Conservation (phyloP, 2,113 vertebrate genomes). For the Lichenostomus cassidix region DNA sequence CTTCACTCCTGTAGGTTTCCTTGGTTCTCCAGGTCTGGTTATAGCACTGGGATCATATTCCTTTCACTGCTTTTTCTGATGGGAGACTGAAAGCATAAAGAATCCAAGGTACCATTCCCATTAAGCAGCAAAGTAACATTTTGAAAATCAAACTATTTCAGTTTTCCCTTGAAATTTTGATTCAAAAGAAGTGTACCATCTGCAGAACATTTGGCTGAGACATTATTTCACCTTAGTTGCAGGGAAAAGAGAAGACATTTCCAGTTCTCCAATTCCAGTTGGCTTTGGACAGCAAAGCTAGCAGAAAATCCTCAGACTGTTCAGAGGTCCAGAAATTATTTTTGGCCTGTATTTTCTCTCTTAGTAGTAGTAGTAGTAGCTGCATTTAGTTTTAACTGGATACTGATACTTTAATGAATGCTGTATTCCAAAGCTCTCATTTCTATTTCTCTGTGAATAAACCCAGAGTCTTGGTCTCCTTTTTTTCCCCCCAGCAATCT, state of each 20-base stretch:
- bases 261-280: not conserved
- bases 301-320: not conserved
- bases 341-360: not conserved
- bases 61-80: not conserved
- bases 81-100: not conserved
- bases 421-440: not conserved
- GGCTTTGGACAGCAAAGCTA: not conserved
- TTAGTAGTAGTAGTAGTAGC: not conserved
- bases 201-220: not conserved
- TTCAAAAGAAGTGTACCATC: not conserved
- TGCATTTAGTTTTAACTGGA: not conserved
- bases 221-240: not conserved
- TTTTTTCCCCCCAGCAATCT: not conserved
- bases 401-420: not conserved
- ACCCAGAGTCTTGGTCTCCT: not conserved
- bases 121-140: not conserved
- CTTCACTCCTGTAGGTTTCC: not conserved
- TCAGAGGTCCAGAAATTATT: not conserved
- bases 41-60: not conserved
- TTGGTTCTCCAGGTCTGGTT: not conserved
- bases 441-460: not conserved
- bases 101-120: not conserved
- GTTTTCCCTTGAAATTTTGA: not conserved
- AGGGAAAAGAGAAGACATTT: not conserved
- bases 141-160: not conserved